These are phyloP conservation scores for Heliconius congener DNA, from an alignment of 1,140 invertebrate genomes.

Conservation along the genomic window DNA sequence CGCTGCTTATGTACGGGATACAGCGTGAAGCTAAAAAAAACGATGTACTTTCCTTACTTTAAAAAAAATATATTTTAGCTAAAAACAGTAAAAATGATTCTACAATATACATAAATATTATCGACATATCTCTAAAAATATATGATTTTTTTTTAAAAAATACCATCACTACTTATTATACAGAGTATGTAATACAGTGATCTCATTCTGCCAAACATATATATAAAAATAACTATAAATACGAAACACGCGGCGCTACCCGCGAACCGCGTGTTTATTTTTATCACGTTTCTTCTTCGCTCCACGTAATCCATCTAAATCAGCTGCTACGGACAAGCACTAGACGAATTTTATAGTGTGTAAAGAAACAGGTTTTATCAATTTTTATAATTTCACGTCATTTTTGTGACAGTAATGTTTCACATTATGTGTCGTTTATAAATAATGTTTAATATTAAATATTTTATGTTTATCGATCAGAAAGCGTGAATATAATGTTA, in stretches of 20 bases:
- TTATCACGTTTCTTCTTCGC: conserved; percentile 11
- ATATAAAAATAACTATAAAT: background rate
- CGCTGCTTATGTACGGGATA: too few species aligned
- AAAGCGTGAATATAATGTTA: too few species aligned
- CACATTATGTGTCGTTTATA: background rate
- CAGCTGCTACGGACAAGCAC: conserved; percentile 36
- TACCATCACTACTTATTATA: background rate
- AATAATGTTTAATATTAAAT: too few species aligned
- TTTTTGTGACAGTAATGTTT: conserved; percentile 22
- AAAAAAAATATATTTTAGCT: too few species aligned
- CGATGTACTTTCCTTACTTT: too few species aligned
- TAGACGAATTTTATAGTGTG: conserved; percentile 45
- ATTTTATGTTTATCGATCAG: too few species aligned
- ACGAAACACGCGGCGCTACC: background rate
- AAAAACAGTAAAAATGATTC: too few species aligned
- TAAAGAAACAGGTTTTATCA: conserved; percentile 38
- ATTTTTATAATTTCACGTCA: conserved; percentile 36
- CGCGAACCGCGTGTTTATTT: background rate
- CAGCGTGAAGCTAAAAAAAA: too few species aligned
- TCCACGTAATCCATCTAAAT: conserved; percentile 24
- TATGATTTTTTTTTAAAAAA: too few species aligned
- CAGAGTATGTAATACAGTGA: background rate
- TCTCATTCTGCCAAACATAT: background rate
- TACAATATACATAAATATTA: too few species aligned
- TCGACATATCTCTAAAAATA: too few species aligned